A percentile compares a stretch with the other conserved stretches of the same genome.
phyloP scores from a whole-genome alignment of 2,797 vertebrate species.

The Balearica regulorum region DNA sequence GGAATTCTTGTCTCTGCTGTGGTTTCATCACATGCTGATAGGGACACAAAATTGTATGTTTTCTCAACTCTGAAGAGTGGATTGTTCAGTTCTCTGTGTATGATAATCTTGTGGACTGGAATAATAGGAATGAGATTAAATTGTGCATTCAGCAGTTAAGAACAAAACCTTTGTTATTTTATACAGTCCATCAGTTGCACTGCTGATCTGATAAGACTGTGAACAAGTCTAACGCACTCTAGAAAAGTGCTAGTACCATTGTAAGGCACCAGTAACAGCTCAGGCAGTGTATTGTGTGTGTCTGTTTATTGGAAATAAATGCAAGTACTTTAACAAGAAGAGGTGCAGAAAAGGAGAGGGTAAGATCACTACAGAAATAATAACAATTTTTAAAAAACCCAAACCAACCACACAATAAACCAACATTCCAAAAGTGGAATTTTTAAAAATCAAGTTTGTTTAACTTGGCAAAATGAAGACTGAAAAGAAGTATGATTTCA shows the following conservation, averaged over 20 bases:
- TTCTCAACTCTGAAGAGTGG: not conserved
- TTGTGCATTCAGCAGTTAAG: not conserved
- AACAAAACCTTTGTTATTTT: not conserved
- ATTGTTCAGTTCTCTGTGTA: not conserved
- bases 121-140: not conserved
- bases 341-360: not conserved
- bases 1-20: not conserved
- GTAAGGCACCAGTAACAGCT: not conserved
- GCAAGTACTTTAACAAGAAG: not conserved
- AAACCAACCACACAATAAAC: not conserved
- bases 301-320: not conserved
- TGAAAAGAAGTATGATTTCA: not conserved
- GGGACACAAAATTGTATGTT: not conserved
- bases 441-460: not conserved
- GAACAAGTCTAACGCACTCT: not conserved
- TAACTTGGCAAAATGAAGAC: not conserved
- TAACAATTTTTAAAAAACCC: too few relatives aligned
- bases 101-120: not conserved
- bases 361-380: not conserved
- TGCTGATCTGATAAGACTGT: not conserved
- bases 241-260: not conserved
- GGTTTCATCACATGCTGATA: not conserved
- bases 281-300: rapidly evolving
- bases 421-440: not conserved
- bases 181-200: not conserved